A percentile compares a stretch with the other conserved stretches of the same genome.
phyloP scores from a whole-genome alignment of 2,888 invertebrate genomes.

The Muschampia plurimacula region DNA sequence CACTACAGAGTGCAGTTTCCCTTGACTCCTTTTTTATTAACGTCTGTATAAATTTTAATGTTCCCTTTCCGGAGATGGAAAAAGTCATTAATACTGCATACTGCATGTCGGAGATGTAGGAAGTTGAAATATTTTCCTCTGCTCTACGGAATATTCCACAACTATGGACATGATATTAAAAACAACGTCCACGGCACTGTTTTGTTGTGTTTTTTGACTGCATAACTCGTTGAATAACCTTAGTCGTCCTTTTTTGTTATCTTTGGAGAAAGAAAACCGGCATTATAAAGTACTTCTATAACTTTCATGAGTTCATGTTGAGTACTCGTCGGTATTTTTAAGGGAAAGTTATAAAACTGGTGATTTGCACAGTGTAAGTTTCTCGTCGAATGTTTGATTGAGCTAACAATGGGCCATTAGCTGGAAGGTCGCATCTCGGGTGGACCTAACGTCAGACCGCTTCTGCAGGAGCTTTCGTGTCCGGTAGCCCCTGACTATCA shows the following conservation, averaged over 20 bases:
- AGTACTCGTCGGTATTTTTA: not conserved
- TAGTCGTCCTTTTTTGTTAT: too few relatives aligned
- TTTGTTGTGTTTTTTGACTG: not conserved
- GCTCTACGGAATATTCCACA: not conserved
- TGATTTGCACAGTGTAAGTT: not conserved
- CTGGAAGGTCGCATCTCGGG: too few relatives aligned
- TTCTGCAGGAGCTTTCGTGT: too few relatives aligned
- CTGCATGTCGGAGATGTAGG: slow-evolving; percentile 10
- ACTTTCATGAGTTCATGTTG: too few relatives aligned
- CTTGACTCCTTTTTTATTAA: slow-evolving; percentile 20
- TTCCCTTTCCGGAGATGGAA: slow-evolving; percentile 17
- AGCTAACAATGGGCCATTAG: too few relatives aligned
- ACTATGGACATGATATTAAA: not conserved
- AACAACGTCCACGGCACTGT: not conserved
- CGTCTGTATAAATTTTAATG: slow-evolving; percentile 8
- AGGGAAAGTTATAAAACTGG: slow-evolving; percentile 15
- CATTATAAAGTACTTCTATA: too few relatives aligned
- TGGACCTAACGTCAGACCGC: too few relatives aligned
- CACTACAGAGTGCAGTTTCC: slow-evolving; percentile 8
- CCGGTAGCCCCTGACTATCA: too few relatives aligned
- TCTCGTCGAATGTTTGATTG: too few relatives aligned
- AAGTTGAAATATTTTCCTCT: slow-evolving; percentile 5
- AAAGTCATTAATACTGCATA: slow-evolving; percentile 28
- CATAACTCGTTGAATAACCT: not conserved
- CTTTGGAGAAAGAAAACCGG: too few relatives aligned